A percentile compares a stretch with the other conserved stretches of the same genome.
Evolutionary conservation across 2,888 invertebrate species (phyloP).

Genomic region (Spicauda simplicius): DNA sequence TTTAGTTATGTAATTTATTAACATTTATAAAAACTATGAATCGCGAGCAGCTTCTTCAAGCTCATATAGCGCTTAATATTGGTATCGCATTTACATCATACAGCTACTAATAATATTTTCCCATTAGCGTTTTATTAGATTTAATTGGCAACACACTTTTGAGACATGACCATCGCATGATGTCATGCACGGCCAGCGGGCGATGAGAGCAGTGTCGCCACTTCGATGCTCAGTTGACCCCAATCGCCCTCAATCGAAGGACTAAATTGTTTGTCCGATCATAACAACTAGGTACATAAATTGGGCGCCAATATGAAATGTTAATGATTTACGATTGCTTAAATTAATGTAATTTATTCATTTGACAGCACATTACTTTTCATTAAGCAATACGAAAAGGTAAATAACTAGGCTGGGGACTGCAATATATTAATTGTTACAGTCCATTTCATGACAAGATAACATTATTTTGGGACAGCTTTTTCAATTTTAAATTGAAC

Average conservation of each 20-base stretch:
- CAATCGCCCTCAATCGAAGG: conserved; percentile 83
- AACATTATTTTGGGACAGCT: no score
- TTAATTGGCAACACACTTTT: conserved; percentile 68
- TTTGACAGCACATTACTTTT: neutral
- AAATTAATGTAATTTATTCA: conserved; percentile 1
- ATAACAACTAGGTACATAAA: conserved; percentile 45
- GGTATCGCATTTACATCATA: neutral
- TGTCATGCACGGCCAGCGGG: conserved; percentile 58
- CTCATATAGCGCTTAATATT: neutral
- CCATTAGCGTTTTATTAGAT: conserved; percentile 54
- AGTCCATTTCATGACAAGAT: no score
- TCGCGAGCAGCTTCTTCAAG: no score
- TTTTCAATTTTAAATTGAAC: no score
- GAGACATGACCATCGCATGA: conserved; percentile 62
- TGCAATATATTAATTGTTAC: no score
- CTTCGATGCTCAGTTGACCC: conserved; percentile 79
- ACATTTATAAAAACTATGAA: no score
- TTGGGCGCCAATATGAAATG: neutral
- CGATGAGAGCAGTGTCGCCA: conserved; percentile 58
- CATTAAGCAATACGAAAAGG: no score
- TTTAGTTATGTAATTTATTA: no score
- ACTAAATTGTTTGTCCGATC: conserved; percentile 78
- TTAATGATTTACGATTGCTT: neutral
- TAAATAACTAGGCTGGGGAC: no score
- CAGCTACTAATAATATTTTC: conserved; percentile 11